Evolutionary conservation across 2,888 invertebrate genomes (phyloP).

Genomic region (Stenolophus ochropezus): DNA sequence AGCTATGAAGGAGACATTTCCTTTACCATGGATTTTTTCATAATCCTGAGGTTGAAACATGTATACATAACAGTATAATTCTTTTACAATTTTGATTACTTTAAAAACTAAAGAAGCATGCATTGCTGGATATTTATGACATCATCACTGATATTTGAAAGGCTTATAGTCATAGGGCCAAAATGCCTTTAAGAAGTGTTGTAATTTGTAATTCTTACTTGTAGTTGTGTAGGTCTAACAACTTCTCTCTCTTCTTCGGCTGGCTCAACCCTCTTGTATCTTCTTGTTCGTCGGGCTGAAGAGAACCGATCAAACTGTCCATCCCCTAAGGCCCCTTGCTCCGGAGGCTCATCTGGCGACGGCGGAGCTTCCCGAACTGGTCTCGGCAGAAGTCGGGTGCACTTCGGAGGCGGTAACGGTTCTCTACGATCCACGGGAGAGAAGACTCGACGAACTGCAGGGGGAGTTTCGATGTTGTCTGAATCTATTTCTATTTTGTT

Average conservation of each 20-base stretch:
- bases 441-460: constrained; percentile 83
- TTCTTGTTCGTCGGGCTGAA: constrained; percentile 85
- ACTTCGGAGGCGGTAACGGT: constrained; percentile 74
- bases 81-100: too few species aligned
- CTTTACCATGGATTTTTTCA: too few species aligned
- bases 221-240: constrained; percentile 42
- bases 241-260: constrained; percentile 75
- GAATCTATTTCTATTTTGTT: constrained; percentile 90
- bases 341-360: constrained; percentile 70
- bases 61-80: too few species aligned
- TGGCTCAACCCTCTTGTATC: constrained; percentile 83
- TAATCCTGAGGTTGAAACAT: too few species aligned
- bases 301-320: constrained; percentile 92
- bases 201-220: too few species aligned
- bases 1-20: too few species aligned
- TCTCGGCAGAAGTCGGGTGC: constrained; percentile 74
- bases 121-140: too few species aligned
- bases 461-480: constrained; percentile 93
- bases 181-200: too few species aligned
- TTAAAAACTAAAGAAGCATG: too few species aligned
- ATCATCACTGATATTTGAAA: too few species aligned
- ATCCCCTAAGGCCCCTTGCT: constrained; percentile 77
- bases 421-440: constrained; percentile 77
- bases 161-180: too few species aligned
- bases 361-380: constrained; percentile 65